Evolutionary conservation across 2,113 vertebrate species (phyloP).

Genomic region (Australoheros scitulus): DNA sequence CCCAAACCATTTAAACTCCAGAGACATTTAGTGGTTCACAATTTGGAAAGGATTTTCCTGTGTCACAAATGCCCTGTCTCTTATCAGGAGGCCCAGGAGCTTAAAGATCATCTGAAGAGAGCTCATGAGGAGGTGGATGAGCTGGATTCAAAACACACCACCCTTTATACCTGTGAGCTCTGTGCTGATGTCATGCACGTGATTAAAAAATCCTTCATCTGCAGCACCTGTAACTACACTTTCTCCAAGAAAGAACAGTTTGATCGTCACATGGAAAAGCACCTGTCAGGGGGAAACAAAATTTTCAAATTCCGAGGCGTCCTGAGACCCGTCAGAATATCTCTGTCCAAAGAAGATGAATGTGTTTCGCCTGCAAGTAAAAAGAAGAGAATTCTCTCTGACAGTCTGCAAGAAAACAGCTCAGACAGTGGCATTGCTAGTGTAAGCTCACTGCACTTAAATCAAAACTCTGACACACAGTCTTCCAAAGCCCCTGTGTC

Average conservation of each 20-base stretch:
- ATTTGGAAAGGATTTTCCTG: slow-evolving; percentile 93
- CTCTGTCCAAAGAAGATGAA: slow-evolving; percentile 73
- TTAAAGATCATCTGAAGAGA: slow-evolving; percentile 87
- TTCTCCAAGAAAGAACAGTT: slow-evolving; percentile 98
- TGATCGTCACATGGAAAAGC: slow-evolving; percentile 98
- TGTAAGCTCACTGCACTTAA: slow-evolving; percentile 59
- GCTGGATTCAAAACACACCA: slow-evolving; percentile 91
- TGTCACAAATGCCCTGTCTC: slow-evolving; percentile 92
- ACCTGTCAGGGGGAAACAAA: slow-evolving; percentile 84
- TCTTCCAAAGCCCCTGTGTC: slow-evolving; percentile 61
- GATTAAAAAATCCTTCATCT: slow-evolving; percentile 96
- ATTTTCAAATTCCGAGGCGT: slow-evolving; percentile 92
- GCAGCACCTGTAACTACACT: slow-evolving; percentile 98
- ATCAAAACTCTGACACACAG: slow-evolving; percentile 58
- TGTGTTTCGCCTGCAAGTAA: slow-evolving; percentile 82
- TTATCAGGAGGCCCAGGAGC: slow-evolving; percentile 88
- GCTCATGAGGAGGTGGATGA: slow-evolving; percentile 85
- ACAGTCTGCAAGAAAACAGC: slow-evolving; percentile 73
- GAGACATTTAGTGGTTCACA: slow-evolving; percentile 96
- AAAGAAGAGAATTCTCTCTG: slow-evolving; percentile 77
- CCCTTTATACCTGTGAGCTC: slow-evolving; percentile 93
- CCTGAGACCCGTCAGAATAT: slow-evolving; percentile 81
- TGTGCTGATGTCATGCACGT: slow-evolving; percentile 96
- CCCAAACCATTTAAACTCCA: slow-evolving; percentile 99
- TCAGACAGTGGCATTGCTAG: slow-evolving; percentile 69